Evolutionary conservation across 2,113 vertebrate genomes (phyloP), one percentile per base, ranked within the genome.

Genomic region (Leptobrachium leishanense): DNA sequence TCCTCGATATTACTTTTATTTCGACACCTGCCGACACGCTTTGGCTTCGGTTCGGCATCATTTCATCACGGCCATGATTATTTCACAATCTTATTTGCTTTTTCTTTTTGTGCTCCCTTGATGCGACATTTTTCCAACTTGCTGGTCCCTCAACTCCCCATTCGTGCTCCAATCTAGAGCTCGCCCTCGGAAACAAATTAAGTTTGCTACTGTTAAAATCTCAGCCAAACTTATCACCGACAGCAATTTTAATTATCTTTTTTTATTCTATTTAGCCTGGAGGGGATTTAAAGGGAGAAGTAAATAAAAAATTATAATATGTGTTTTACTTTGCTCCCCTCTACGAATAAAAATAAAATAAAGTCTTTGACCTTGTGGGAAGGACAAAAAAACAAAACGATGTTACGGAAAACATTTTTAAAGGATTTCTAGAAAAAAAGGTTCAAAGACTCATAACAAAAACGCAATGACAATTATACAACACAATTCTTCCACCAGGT

Each of bases 21-120:
- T 86, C 83, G 85, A 85, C 76, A 87, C 76, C 82, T 85, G 68
- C 53, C 66, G 67, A 81, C 84, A 63, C 70, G 68, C 50, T 76
- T 43, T 82, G 83, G 68, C 84, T 85, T 77, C 71, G 15, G 69
- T 69, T 85, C 82, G 84, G 20, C 6, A 15, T 81, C 10, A 68
- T 82, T 82, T 82, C 76, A 55, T 9, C 74, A 20, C 46, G 82
- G 73, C 76, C 73, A 20, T 12, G 0, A 76, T 81, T 81, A 84
- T 65, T 31, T 82, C 46, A 40, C 53, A 40, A 20, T 74, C 15
- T 50, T 75, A 44, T 75, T 85, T 84, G 62, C 44, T 63, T n/a
- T 79, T 43, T 40, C 20, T 31, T 31, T 31, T 31, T 31, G 20
- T 43, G 59, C 81, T 82, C 79, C 76, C 68, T 7, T n/a, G 72